Conservation (phyloP, 2,113 vertebrate species). For the Psilopogon haemacephalus region DNA sequence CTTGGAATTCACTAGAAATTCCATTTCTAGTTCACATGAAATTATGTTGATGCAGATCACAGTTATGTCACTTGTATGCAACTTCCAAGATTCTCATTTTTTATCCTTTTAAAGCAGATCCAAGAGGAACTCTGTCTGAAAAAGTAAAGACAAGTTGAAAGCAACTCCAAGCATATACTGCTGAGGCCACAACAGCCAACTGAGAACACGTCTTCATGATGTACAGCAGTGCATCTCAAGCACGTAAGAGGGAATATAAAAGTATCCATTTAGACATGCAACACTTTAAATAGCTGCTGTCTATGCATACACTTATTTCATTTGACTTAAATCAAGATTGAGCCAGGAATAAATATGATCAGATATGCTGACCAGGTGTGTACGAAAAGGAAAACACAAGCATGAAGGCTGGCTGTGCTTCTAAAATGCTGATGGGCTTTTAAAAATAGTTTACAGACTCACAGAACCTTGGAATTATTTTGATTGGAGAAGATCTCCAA, state of each 20-base stretch:
- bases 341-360: not conserved
- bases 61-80: not conserved
- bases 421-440: too few relatives aligned
- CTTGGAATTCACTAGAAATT: not conserved
- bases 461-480: too few relatives aligned
- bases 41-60: not conserved
- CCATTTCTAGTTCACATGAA: not conserved
- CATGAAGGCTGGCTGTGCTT: not conserved
- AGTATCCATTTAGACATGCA: not conserved
- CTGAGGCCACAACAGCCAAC: not conserved
- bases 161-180: not conserved
- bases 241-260: not conserved
- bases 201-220: accelerated
- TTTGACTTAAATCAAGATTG: not conserved
- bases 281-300: not conserved
- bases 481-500: too few relatives aligned
- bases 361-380: accelerated
- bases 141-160: not conserved
- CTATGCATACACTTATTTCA: not conserved
- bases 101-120: not conserved
- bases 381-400: not conserved
- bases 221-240: not conserved
- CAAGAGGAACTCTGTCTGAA: not conserved
- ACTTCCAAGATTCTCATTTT: not conserved
- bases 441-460: not conserved